Percentiles rank a stretch among this genome's conserved stretches.
phyloP scores from a whole-genome alignment of 2,797 vertebrate genomes.

The Selene dorsalis region DNA sequence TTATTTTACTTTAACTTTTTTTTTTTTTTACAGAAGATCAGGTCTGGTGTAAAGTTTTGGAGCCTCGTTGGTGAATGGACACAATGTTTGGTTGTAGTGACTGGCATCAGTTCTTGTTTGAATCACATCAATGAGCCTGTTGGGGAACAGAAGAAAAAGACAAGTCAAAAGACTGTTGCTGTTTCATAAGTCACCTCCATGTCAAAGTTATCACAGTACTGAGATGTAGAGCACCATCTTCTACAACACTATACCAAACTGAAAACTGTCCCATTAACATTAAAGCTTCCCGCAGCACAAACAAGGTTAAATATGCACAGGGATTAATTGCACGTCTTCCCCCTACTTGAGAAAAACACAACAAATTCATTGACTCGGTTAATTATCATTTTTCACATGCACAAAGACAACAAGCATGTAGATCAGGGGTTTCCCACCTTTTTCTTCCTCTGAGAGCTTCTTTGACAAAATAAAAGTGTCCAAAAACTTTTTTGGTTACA shows the following conservation, averaged over 20 bases:
- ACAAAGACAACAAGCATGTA: background rate
- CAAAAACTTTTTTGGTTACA: too few species aligned
- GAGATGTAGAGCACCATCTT: background rate
- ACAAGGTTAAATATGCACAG: conserved; percentile 4
- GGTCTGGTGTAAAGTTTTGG: conserved; percentile 54
- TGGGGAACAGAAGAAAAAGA: conserved; percentile 39
- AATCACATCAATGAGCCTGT: conserved; percentile 77
- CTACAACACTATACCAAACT: background rate
- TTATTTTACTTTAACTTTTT: conserved; percentile 1
- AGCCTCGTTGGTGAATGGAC: conserved; percentile 72
- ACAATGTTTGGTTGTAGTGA: conserved; percentile 74
- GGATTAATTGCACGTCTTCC: background rate
- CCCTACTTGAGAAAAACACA: background rate
- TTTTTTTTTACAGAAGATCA: conserved; percentile 41
- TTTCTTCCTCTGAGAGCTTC: too few species aligned
- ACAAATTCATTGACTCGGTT: background rate
- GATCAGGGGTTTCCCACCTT: too few species aligned
- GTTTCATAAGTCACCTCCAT: background rate
- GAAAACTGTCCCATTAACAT: background rate
- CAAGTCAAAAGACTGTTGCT: background rate
- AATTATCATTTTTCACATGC: background rate
- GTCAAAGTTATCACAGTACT: background rate
- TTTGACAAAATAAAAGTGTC: too few species aligned
- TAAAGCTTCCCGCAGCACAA: background rate
- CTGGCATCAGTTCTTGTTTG: conserved; percentile 70